Base-by-base conservation (phyloP, 2,888 invertebrate species). In the Erynnis tages region DNA sequence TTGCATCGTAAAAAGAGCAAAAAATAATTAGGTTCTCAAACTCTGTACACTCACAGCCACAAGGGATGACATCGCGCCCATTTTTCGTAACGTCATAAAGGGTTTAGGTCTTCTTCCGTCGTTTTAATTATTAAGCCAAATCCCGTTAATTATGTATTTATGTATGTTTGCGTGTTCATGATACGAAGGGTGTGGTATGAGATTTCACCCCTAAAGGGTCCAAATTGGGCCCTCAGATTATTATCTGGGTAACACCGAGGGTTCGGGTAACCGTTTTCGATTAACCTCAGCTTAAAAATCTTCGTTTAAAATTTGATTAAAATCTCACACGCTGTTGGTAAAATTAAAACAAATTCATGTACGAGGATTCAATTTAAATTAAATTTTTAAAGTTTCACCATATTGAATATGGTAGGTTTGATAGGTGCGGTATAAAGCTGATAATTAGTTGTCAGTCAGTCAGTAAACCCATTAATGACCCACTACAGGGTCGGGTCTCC, bases 61-160 rank as follows among this genome's bases (percentile, higher is more conserved):
- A 27, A 49, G 37, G 56, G 52, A 57, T 47, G 34, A 45, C 44
- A 30, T 52, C 46, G 45, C 47, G 19, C 46, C 47, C 54, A 38
- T 54, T 50, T 58, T 58, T 45, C 52, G 41, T 54, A 40, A 54
- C 47, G 45, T 48, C 58, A 54, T 58, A 58, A 56, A 58, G 49
- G 47, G 37, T 17, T 47, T 47, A 47, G 37, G 52, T 49, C 38
- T 56, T 52, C 54, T 30, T 48, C 47, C 47, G 52, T 56, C 48
- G 48, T 53, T 56, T 58, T 56, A 56, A 58, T 58, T 55, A 57
- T 54, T 58, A 49, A 38, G 35, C 46, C 43, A 52, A 54, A 54
- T 49, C 45, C 25, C 29, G 23, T 54, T 56, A 54, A 53, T 53
- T 48, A 53, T 37, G 30, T 19, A 38, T 47, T 47, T 47, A 47